A percentile compares a stretch with the other conserved stretches of the same genome.
phyloP scores from a whole-genome alignment of 2,113 vertebrate species.

The Carollia perspicillata region DNA sequence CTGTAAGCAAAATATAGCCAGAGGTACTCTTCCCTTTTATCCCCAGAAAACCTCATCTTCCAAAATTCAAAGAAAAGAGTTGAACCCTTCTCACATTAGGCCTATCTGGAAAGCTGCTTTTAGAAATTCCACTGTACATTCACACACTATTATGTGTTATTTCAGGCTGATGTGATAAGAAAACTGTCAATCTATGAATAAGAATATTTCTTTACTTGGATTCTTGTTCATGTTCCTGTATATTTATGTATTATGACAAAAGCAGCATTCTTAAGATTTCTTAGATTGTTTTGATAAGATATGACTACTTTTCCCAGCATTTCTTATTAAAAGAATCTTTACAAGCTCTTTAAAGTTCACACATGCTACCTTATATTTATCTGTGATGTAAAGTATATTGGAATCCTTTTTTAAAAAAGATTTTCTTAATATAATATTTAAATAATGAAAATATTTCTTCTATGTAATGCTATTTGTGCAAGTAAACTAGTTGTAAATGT shows the following conservation, averaged over 20 bases:
- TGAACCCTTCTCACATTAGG: conserved; percentile 68
- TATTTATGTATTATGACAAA: conserved; percentile 77
- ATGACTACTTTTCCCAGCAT: conserved; percentile 73
- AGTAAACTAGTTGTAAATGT: not conserved
- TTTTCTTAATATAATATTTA: conserved; percentile 49
- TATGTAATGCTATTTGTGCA: not conserved
- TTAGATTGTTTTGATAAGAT: conserved; percentile 78
- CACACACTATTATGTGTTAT: conserved; percentile 77
- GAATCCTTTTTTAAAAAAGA: not conserved
- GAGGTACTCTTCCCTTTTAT: conserved; percentile 43
- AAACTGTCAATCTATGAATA: conserved; percentile 77
- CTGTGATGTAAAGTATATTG: conserved; percentile 41
- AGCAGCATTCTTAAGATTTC: conserved; percentile 77
- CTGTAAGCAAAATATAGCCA: no score
- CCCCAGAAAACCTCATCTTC: conserved; percentile 63
- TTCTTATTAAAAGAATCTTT: conserved; percentile 70
- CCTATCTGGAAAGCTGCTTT: conserved; percentile 71
- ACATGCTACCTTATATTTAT: conserved; percentile 64
- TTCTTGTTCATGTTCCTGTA: conserved; percentile 71
- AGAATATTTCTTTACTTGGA: conserved; percentile 76
- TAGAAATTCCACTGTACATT: conserved; percentile 72
- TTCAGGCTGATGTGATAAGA: conserved; percentile 76
- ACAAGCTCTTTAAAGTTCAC: conserved; percentile 56
- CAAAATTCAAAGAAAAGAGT: conserved; percentile 61
- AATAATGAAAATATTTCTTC: conserved; percentile 45